Percentiles rank a stretch among this genome's conserved stretches.
Evolutionary conservation across 2,113 vertebrate species (phyloP).

Genomic region (Felis chaus): DNA sequence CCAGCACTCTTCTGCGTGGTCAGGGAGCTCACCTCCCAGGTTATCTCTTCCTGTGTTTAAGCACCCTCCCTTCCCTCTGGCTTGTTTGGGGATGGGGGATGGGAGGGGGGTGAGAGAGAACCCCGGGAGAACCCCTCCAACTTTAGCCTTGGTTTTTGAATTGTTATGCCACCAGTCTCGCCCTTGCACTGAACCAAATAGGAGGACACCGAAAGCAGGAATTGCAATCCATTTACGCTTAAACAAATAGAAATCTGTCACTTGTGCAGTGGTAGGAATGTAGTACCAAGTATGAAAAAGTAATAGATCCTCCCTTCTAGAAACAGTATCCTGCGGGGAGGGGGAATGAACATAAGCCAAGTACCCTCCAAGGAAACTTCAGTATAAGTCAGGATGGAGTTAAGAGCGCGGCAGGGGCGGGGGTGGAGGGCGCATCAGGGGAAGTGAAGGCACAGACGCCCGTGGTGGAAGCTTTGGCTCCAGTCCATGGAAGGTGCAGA

Average conservation of each 20-base stretch:
- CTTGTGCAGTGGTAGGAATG: background rate
- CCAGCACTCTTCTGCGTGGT: too few relatives aligned
- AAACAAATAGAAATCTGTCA: background rate
- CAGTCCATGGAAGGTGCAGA: background rate
- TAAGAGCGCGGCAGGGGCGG: too few relatives aligned
- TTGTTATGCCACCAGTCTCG: background rate
- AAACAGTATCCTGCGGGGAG: accelerated
- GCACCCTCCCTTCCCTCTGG: background rate
- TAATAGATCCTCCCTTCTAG: background rate
- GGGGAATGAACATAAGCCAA: background rate
- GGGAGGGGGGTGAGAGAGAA: background rate
- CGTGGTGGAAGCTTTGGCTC: background rate
- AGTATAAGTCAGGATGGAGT: background rate
- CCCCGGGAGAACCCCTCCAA: background rate
- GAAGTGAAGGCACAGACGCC: background rate
- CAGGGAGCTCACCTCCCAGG: background rate
- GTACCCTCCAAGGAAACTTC: background rate
- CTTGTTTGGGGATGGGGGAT: background rate
- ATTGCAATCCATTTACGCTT: background rate
- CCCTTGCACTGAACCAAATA: background rate
- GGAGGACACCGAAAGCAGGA: background rate
- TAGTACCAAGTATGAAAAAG: background rate
- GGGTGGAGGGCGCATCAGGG: background rate
- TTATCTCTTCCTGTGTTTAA: background rate
- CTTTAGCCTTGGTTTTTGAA: background rate